Base-by-base conservation (phyloP, 2,888 invertebrate genomes). In the Epistrophe eligans region DNA sequence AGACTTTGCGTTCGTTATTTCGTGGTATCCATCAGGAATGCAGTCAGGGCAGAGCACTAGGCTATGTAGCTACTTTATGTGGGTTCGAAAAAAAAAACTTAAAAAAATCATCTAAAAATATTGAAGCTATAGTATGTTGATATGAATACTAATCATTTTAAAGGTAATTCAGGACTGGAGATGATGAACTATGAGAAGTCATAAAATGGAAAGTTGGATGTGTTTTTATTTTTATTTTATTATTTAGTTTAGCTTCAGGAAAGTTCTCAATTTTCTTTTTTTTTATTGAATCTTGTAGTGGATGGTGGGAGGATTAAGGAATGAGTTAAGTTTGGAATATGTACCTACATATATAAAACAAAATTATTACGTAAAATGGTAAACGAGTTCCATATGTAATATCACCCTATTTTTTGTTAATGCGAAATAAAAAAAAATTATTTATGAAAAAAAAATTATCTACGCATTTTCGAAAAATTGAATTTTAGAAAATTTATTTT, bases 121-220 rank as follows among this genome's bases (percentile, higher is more conserved):
- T 19, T 35, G 48, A 38, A 67, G 24, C 38, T 50, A 32, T 32
- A 19, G 52, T 15, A 32, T 40, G n/a, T 55, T 55, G 70, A 40
- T n/a, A 52, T 38, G 70, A 70, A 70, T 70, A 55, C 70, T 55
- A 70, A 70, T 55, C 24, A 40, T 55, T 70, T 70, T 40, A 48
- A 15, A 55, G 10, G 24, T 55, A 70, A 55, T 55, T 70, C 10
- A 55, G 40, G 24, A 24, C 1, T 55, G 45, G 67, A 70, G 67
- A 24, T 28, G 40, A 55, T 70, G 70, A 70, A 52, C 70, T 70
- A 4, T 70, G 1, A n/a, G n/a, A 70, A 24, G 24, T 3, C 2
- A 70, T 70, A 24, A 32, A 32, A 17, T 35, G 19, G 24, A 24
- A 60, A 8, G 2, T 35, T 8, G 24, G 24, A 10, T 17, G 8